Evolutionary conservation across 2,113 vertebrate species (phyloP).

Genomic region (Gavialis gangeticus): DNA sequence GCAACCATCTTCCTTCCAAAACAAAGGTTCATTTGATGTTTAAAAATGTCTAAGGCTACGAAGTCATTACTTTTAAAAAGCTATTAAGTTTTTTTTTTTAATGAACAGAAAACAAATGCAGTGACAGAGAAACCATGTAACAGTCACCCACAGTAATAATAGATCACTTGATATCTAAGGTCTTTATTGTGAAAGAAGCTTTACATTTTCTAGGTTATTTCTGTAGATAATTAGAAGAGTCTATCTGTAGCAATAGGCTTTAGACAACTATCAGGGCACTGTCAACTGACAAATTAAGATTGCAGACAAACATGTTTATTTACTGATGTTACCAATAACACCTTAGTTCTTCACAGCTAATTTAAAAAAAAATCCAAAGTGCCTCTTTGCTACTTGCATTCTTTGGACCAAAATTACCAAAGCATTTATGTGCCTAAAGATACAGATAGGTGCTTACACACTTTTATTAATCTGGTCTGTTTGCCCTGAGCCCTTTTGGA

Average conservation of each 20-base stretch:
- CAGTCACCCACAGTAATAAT: not conserved
- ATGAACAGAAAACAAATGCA: not conserved
- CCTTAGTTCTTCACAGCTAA: not conserved
- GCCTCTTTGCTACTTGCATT: not conserved
- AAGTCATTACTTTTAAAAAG: not conserved
- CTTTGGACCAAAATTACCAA: not conserved
- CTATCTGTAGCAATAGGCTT: not conserved
- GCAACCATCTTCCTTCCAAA: constrained; percentile 2
- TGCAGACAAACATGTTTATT: not conserved
- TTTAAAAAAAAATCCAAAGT: not conserved
- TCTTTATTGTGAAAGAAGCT: not conserved
- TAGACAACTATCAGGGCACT: not conserved
- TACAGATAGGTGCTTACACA: not conserved
- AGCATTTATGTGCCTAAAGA: not conserved
- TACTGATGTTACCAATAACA: not conserved
- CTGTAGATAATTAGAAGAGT: not conserved
- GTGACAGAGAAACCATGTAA: constrained; percentile 1
- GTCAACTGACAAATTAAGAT: not conserved
- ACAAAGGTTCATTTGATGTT: not conserved
- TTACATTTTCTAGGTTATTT: constrained; percentile 19
- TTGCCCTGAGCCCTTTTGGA: not conserved
- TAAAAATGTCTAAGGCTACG: not conserved
- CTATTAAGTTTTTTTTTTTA: not conserved
- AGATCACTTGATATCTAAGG: not conserved
- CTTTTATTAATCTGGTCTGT: not conserved